phyloP scores from a whole-genome alignment of 2,888 invertebrate genomes.

The Apamea anceps region DNA sequence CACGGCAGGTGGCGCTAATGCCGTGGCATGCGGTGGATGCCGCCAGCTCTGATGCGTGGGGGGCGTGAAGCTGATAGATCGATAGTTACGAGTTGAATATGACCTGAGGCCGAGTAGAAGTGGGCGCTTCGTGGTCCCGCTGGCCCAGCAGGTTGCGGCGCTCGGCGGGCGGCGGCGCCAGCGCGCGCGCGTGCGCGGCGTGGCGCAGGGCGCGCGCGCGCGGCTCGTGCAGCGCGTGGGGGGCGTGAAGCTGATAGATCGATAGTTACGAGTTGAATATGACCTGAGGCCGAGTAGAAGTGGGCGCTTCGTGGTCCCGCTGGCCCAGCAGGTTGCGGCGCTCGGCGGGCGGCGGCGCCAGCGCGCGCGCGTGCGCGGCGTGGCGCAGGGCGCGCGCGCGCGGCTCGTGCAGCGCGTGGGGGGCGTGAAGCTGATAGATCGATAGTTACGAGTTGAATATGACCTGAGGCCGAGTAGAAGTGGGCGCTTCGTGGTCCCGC shows the following conservation, averaged over 20 bases:
- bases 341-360: slow-evolving; percentile 94
- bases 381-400: slow-evolving; percentile 92
- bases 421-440: too few species aligned
- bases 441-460: too few species aligned
- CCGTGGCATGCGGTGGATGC: not conserved
- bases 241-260: too few species aligned
- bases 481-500: slow-evolving; percentile 84
- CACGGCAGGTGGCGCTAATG: not conserved
- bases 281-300: slow-evolving; percentile 91
- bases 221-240: slow-evolving; percentile 93
- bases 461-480: slow-evolving; percentile 91
- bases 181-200: slow-evolving; percentile 92
- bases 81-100: too few species aligned
- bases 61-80: too few species aligned
- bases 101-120: slow-evolving; percentile 91
- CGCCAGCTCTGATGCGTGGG: too few species aligned
- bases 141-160: slow-evolving; percentile 94
- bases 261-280: too few species aligned
- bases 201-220: slow-evolving; percentile 92
- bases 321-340: slow-evolving; percentile 94
- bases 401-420: slow-evolving; percentile 90
- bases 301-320: slow-evolving; percentile 84
- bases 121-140: slow-evolving; percentile 84
- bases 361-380: slow-evolving; percentile 92
- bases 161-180: slow-evolving; percentile 94